Evolutionary conservation across 2,113 vertebrate genomes (phyloP).

Genomic region (Sarotherodon lohbergeri): DNA sequence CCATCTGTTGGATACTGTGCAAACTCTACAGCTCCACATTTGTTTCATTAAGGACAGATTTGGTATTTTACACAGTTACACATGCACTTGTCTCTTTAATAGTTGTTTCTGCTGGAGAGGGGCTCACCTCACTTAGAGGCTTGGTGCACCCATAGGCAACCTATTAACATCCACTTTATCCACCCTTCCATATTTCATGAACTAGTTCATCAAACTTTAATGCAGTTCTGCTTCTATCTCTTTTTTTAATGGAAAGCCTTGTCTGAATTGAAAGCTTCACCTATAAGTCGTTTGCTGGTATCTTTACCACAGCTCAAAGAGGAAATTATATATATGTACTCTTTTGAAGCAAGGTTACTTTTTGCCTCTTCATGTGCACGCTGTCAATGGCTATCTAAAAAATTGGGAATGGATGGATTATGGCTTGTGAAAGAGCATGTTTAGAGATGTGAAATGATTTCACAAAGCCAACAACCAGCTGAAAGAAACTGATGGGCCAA

Average conservation of each 20-base stretch:
- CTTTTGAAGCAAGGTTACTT: not conserved
- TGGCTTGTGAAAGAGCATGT: not conserved
- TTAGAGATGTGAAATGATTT: slow-evolving; percentile 32
- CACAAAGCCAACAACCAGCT: slow-evolving; percentile 13
- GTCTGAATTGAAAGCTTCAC: slow-evolving; percentile 16
- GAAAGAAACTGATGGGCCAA: slow-evolving; percentile 5
- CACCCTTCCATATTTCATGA: slow-evolving; percentile 56
- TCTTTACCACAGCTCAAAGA: not conserved
- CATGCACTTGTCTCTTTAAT: not conserved
- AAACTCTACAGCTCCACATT: not conserved
- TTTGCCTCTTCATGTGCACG: not conserved
- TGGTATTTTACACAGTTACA: not conserved
- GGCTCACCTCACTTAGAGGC: slow-evolving; percentile 6
- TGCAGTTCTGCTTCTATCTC: not conserved
- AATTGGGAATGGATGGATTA: slow-evolving; percentile 4
- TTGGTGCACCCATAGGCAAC: slow-evolving; percentile 31
- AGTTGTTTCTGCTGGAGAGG: not conserved
- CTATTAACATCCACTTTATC: slow-evolving; percentile 55
- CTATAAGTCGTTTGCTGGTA: not conserved
- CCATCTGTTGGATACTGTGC: slow-evolving; percentile 4
- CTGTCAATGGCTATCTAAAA: not conserved
- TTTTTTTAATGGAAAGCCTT: slow-evolving; percentile 36
- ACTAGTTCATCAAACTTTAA: slow-evolving; percentile 54
- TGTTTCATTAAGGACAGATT: not conserved
- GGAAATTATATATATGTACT: not conserved